A percentile compares a stretch with the other conserved stretches of the same genome.
phyloP scores from a whole-genome alignment of 2,888 invertebrate species.

The Coremacera marginata region DNA sequence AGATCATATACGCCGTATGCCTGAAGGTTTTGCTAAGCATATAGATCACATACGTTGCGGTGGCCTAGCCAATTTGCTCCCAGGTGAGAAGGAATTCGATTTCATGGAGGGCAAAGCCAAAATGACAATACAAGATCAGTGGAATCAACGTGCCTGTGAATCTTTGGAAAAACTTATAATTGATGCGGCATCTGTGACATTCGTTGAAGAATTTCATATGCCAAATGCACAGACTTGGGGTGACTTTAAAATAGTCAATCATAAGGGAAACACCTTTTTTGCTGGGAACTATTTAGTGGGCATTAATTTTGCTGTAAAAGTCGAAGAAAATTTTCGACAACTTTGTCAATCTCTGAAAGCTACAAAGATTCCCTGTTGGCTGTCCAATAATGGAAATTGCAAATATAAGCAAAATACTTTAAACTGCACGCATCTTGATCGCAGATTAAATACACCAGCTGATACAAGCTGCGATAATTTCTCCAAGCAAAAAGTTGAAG shows the following conservation, averaged over 20 bases:
- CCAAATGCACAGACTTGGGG: slow-evolving; percentile 49
- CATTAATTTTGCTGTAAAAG: slow-evolving; percentile 36
- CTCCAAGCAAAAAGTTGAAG: slow-evolving; percentile 55
- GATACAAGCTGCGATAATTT: slow-evolving; percentile 45
- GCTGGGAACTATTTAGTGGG: slow-evolving; percentile 50
- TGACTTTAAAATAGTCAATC: slow-evolving; percentile 52
- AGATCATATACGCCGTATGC: slow-evolving; percentile 48
- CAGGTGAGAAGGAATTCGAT: slow-evolving; percentile 55
- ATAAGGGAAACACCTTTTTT: slow-evolving; percentile 48
- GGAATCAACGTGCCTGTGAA: slow-evolving; percentile 52
- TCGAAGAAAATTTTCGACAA: slow-evolving; percentile 38
- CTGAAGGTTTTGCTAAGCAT: slow-evolving; percentile 33
- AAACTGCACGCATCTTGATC: slow-evolving; percentile 15
- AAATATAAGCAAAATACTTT: slow-evolving; percentile 49
- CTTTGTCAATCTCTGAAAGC: slow-evolving; percentile 43
- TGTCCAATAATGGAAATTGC: slow-evolving; percentile 50
- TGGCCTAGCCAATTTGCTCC: slow-evolving; percentile 48
- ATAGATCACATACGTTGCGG: slow-evolving; percentile 49
- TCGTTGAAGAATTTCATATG: slow-evolving; percentile 46
- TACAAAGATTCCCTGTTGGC: slow-evolving; percentile 48
- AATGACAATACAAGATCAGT: slow-evolving; percentile 45
- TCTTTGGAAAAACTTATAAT: slow-evolving; percentile 51
- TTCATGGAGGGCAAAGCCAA: slow-evolving; percentile 49
- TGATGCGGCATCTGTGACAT: slow-evolving; percentile 52
- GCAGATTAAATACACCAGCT: slow-evolving; percentile 16